Evolutionary conservation across 1,140 invertebrate genomes (phyloP).

Genomic region (Theocolax elegans): DNA sequence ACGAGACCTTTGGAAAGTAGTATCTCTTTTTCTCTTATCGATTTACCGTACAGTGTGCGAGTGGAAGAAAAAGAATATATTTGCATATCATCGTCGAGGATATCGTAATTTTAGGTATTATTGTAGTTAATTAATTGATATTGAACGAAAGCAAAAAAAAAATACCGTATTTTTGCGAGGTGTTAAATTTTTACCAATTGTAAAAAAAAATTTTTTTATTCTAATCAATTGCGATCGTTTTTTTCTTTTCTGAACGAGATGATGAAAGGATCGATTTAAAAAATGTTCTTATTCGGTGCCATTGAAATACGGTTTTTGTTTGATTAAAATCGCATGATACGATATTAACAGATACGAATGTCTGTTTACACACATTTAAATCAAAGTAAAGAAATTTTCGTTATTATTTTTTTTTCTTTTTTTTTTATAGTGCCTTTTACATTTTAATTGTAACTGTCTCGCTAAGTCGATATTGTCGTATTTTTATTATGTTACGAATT

Average conservation of each 20-base stretch:
- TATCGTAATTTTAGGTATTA: slow-evolving; percentile 1
- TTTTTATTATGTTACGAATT: slow-evolving; percentile 22
- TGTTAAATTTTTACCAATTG: neutral
- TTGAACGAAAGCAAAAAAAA: neutral
- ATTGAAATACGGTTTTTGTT: slow-evolving; percentile 17
- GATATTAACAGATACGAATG: neutral
- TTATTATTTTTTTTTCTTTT: neutral
- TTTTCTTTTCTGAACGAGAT: neutral
- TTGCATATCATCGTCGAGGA: slow-evolving; percentile 1
- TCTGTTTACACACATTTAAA: neutral
- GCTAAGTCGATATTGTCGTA: neutral
- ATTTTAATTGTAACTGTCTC: neutral
- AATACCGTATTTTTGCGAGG: slow-evolving; percentile 8
- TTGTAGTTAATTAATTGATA: slow-evolving; percentile 3
- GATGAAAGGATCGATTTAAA: neutral
- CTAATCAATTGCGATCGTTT: too few relatives aligned
- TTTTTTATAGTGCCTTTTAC: neutral
- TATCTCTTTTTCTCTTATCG: slow-evolving; percentile 5
- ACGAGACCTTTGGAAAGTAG: slow-evolving; percentile 12
- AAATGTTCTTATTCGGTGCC: neutral
- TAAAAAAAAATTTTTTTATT: neutral
- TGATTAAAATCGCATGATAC: neutral
- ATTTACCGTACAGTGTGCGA: neutral
- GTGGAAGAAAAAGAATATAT: neutral
- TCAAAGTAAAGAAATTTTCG: neutral